phyloP scores from a whole-genome alignment of 2,797 vertebrate genomes.

The Tachyglossus aculeatus region DNA sequence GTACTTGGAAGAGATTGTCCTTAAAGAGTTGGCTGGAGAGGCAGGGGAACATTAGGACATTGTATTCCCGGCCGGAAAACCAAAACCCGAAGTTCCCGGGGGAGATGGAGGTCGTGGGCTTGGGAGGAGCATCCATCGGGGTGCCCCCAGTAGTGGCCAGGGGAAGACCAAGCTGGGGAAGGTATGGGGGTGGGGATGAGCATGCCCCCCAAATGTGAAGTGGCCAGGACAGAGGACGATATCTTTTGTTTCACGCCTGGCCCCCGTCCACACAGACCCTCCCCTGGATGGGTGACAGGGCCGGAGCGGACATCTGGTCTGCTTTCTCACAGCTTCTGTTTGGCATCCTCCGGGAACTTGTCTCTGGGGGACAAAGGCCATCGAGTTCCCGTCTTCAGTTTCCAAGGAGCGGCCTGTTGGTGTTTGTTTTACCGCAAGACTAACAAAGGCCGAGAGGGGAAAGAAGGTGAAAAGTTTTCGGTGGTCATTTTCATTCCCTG shows the following conservation, averaged over 20 bases:
- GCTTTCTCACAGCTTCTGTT: slow-evolving; percentile 27
- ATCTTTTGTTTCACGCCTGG: slow-evolving; percentile 54
- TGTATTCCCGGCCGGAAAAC: background rate
- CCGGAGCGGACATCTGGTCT: background rate
- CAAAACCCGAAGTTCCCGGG: background rate
- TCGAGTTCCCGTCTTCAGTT: accelerated
- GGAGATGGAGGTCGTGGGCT: background rate
- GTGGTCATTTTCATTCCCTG: background rate
- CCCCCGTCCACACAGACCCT: slow-evolving; percentile 19
- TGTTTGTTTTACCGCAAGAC: background rate
- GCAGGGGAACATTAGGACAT: background rate
- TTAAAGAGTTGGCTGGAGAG: background rate
- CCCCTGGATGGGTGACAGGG: slow-evolving; percentile 15
- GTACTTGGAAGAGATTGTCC: slow-evolving; percentile 1
- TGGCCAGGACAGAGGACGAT: slow-evolving; percentile 21
- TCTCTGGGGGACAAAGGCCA: background rate
- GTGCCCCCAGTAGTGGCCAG: background rate
- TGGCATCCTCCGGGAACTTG: background rate
- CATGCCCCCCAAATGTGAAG: slow-evolving; percentile 2
- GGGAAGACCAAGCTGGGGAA: background rate
- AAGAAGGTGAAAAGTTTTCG: background rate
- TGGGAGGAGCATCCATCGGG: background rate
- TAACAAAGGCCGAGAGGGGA: accelerated
- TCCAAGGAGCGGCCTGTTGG: accelerated
- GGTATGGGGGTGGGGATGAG: slow-evolving; percentile 2